Percentiles rank a stretch among this genome's conserved stretches.
These are phyloP conservation scores for Mantis religiosa DNA, from an alignment of 2,888 invertebrate genomes.

Conservation along the genomic window DNA sequence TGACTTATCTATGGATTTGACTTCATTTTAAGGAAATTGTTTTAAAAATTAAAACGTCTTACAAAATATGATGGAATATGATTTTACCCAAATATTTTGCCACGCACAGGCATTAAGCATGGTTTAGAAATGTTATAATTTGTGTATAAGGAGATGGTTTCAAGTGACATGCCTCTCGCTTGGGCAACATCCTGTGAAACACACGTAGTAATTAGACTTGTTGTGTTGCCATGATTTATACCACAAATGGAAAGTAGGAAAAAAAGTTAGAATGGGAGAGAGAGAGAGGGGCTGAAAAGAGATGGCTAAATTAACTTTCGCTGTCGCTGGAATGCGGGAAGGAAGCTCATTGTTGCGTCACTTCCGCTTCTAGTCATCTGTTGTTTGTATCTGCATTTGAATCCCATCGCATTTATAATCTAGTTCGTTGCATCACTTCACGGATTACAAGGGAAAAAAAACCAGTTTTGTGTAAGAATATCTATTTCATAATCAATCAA, in stretches of 20 bases:
- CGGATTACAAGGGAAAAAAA: not conserved
- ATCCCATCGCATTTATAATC: not conserved
- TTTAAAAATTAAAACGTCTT: too few species aligned
- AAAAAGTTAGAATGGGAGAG: not conserved
- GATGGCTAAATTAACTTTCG: conserved; percentile 12
- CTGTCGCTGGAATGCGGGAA: conserved; percentile 21
- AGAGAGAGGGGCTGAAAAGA: not conserved
- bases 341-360: conserved; percentile 19
- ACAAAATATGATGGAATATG: too few species aligned
- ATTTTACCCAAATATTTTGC: too few species aligned
- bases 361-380: not conserved
- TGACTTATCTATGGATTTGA: too few species aligned
- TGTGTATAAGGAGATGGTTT: too few species aligned
- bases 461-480: too few species aligned
- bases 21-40: too few species aligned
- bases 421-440: not conserved
- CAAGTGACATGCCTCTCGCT: not conserved
- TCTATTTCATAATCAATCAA: too few species aligned
- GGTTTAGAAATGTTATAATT: too few species aligned
- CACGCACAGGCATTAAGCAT: too few species aligned
- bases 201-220: not conserved
- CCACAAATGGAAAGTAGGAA: not conserved
- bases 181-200: not conserved
- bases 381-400: not conserved
- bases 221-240: not conserved